Conservation (phyloP, 2,113 vertebrate genomes). For the Sprattus sprattus region DNA sequence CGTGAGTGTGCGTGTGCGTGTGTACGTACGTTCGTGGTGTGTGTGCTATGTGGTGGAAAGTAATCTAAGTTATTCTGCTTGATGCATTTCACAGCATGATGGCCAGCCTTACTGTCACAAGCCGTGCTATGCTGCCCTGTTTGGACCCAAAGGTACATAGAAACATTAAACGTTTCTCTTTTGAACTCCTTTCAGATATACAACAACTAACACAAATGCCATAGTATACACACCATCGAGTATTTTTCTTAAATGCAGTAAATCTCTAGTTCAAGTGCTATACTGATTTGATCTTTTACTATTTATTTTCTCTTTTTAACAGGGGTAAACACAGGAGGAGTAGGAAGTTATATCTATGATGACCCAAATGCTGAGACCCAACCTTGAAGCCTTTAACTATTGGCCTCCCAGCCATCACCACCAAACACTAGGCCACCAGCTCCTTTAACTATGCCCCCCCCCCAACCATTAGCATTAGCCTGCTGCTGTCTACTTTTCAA, state of each 20-base stretch:
- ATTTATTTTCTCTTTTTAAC: not conserved
- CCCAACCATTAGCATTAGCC: not conserved
- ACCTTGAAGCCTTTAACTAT: constrained; percentile 63
- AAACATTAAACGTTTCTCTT: not conserved
- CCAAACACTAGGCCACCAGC: not conserved
- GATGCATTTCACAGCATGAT: constrained; percentile 75
- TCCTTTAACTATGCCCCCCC: no score
- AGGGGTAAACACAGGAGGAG: constrained; percentile 81
- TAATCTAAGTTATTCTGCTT: not conserved
- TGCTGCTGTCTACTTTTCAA: not conserved
- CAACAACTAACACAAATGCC: not conserved
- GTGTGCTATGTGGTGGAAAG: not conserved
- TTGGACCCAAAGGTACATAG: constrained; percentile 86
- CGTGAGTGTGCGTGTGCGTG: no score
- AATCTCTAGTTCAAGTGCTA: not conserved
- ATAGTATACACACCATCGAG: not conserved
- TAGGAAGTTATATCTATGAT: constrained; percentile 93
- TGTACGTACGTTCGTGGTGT: no score
- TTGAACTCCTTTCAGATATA: not conserved
- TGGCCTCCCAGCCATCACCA: not conserved
- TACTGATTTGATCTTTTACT: not conserved
- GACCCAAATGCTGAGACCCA: constrained; percentile 77
- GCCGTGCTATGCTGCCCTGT: constrained; percentile 88
- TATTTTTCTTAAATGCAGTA: not conserved
- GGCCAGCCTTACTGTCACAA: constrained; percentile 95